Evolutionary conservation across 1,140 invertebrate genomes (phyloP), one percentile per base, ranked within the genome.

Genomic region (Drosophila tropicalis): DNA sequence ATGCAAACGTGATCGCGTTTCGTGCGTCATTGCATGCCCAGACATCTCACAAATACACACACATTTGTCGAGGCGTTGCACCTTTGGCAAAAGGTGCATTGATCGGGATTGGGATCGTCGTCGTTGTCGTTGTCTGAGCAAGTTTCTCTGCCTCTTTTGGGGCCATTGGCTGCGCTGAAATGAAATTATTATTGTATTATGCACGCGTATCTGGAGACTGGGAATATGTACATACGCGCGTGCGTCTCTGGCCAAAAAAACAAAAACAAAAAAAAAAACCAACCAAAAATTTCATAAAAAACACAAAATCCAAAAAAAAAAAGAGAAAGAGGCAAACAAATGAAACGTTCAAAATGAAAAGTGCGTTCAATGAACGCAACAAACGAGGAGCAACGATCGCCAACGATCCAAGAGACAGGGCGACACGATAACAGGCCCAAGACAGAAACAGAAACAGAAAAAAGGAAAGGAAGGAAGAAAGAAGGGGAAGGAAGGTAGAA

Each of bases 311-410:
- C 10, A 39, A 39, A 40, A 61, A 40, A 22, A 32, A 39, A 56
- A 29, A 58, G 5, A 44, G 41, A 41, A 13, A 41, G 13, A 17
- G 7, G 17, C 44, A 51, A 51, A 51, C 7, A 22, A 51, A 39
- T 39, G 36, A 65, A 65, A 41, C 25, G 34, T 19, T 39, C 40
- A 62, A 39, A 58, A 58, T 68, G 65, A 70, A 67, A 84, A 86
- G 80, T 89, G 83, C 83, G 83, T 87, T 87, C 83, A 89, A 74
- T 83, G 84, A 87, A 89, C 83, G 83, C 84, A 72, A 15, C 62
- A 47, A 44, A 63, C 57, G 67, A 73, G 68, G 80, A 77, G 72
- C 71, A 76, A 76, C 57, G 72, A 76, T 75, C 72, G 51, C 40
- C 15, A 62, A 58, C 71, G 32, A 39, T 39, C 36, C 29, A 22